Base-by-base conservation (phyloP, 1,140 invertebrate species). In the Drosophila subobscura region DNA sequence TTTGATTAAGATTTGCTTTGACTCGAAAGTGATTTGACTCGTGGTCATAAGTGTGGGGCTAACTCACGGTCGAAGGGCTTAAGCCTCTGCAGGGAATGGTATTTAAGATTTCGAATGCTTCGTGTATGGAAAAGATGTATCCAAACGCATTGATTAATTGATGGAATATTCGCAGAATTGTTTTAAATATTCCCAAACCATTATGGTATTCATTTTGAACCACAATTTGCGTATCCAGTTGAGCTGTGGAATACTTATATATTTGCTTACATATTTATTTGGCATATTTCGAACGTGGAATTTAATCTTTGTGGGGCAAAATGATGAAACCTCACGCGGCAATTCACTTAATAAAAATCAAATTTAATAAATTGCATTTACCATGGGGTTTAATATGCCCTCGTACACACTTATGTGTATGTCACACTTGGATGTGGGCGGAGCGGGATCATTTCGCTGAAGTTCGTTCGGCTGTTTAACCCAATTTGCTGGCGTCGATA, bases 301-400 rank as follows among this genome's bases (percentile, higher is more conserved):
- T 68, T 77, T 50, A 78, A 81, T 52, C 49, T 63, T 66, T 54
- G 47, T 56, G 51, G 60, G 33, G 29, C 25, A 44, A 50, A 56
- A 47, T 27, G 46, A 23, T 22, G 25, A 58, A 67, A 67, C 45
- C 50, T 70, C 55, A 55, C 61, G 55, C 49, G 14, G 41, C 56
- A 85, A 85, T 80, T 79, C 68, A 77, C 64, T 85, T 86, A 77
- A 86, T 77, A 63, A 64, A 70, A 80, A 86, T 81, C 61, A 70
- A 67, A 67, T 81, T 81, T 71, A 77, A 74, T 85, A 84, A 84
- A 85, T 80, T 81, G 65, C 77, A 72, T 85, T 81, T 73, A 79
- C 63, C 51, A 68, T 23, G n/a, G 40, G 42, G 57, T 63, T 71
- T 76, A 40, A 77, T 80, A 59, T 79, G 46, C 55, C 50, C 14